phyloP scores from a whole-genome alignment of 1,140 invertebrate genomes.

The Araneus ventricosus region DNA sequence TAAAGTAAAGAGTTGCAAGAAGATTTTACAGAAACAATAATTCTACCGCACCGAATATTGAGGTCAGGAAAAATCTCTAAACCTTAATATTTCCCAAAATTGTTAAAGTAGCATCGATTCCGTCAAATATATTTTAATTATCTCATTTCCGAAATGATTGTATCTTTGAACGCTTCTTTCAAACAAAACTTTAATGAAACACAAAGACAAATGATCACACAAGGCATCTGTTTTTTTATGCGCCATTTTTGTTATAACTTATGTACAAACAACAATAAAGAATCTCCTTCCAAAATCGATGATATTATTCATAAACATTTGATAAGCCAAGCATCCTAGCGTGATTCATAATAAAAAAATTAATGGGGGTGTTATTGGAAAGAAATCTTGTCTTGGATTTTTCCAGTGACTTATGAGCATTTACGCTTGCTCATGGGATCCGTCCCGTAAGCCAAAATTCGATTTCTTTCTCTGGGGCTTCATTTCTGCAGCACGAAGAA shows the following conservation, averaged over 20 bases:
- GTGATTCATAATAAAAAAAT: background rate
- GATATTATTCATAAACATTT: background rate
- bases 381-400: background rate
- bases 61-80: too few relatives aligned
- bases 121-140: too few relatives aligned
- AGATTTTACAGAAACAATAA: too few relatives aligned
- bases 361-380: background rate
- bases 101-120: too few relatives aligned
- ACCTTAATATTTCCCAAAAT: too few relatives aligned
- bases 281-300: background rate
- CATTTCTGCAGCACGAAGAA: conserved; percentile 36
- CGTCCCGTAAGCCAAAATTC: conserved; percentile 37
- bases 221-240: background rate
- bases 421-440: background rate
- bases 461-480: conserved; percentile 46
- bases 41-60: too few relatives aligned
- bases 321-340: background rate
- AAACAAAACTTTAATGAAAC: too few relatives aligned
- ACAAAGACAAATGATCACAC: too few relatives aligned
- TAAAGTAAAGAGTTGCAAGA: too few relatives aligned
- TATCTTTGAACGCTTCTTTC: too few relatives aligned
- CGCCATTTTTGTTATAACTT: background rate
- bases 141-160: too few relatives aligned
- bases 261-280: background rate
- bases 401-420: conserved; percentile 12